These are phyloP conservation scores for Poecilia picta DNA, from an alignment of 2,797 vertebrate species.

Conservation along the genomic window DNA sequence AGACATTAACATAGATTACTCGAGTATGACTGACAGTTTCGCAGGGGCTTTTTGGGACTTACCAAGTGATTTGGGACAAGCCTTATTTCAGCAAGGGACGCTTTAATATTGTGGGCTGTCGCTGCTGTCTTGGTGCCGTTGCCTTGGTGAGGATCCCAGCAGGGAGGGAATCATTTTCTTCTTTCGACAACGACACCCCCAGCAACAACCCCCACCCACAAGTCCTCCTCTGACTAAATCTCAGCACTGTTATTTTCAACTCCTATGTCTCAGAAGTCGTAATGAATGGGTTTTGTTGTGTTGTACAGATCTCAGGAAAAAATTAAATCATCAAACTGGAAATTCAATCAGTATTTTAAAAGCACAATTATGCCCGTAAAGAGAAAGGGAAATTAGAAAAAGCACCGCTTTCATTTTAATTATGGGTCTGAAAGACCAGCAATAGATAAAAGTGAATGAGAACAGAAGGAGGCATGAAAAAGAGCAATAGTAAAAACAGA, in stretches of 20 bases:
- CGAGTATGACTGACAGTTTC: slow-evolving; percentile 79
- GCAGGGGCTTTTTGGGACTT: slow-evolving; percentile 78
- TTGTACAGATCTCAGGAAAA: not conserved
- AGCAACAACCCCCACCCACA: slow-evolving; percentile 12
- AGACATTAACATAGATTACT: slow-evolving; percentile 81
- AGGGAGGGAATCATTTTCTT: slow-evolving; percentile 51
- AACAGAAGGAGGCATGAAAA: slow-evolving; percentile 22
- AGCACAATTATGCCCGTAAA: slow-evolving; percentile 7
- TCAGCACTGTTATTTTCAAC: slow-evolving; percentile 1
- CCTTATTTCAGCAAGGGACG: slow-evolving; percentile 73
- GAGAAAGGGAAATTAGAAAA: not conserved
- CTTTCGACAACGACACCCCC: slow-evolving; percentile 44
- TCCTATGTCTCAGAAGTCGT: not conserved
- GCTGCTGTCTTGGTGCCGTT: slow-evolving; percentile 66
- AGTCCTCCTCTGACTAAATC: slow-evolving; percentile 31
- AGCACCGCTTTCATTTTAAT: slow-evolving; percentile 2
- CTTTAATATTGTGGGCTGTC: slow-evolving; percentile 75
- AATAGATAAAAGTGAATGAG: slow-evolving; percentile 13
- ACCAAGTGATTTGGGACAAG: slow-evolving; percentile 76
- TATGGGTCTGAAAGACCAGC: slow-evolving; percentile 1
- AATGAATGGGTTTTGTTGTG: not conserved
- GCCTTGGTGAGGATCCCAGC: slow-evolving; percentile 62
- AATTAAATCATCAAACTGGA: slow-evolving; percentile 27
- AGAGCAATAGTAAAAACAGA: slow-evolving; percentile 49
- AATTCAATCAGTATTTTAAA: slow-evolving; percentile 14